phyloP scores from a whole-genome alignment of 1,140 invertebrate genomes.

The Drosophila malerkotliana region DNA sequence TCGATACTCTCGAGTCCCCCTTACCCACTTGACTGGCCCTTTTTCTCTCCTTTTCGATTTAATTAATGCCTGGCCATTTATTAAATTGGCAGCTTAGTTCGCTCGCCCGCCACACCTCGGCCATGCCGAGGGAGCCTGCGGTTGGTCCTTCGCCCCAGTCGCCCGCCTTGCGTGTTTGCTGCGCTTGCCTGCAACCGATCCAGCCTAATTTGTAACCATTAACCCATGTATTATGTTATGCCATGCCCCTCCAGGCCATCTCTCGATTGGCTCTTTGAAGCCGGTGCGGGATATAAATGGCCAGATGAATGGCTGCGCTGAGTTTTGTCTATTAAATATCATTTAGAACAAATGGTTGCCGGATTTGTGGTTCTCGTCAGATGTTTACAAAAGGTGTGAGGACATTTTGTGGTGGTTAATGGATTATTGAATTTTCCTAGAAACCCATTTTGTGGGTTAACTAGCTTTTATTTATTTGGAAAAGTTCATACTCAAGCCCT shows the following conservation, averaged over 20 bases:
- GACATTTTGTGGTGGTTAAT: conserved; percentile 20
- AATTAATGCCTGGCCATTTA: conserved; percentile 83
- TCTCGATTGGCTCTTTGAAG: conserved; percentile 22
- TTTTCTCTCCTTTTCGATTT: conserved; percentile 51
- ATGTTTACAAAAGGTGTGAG: conserved; percentile 41
- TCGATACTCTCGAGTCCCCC: conserved; percentile 23
- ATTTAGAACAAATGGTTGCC: conserved; percentile 72
- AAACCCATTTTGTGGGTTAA: background rate
- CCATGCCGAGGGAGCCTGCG: conserved; percentile 45
- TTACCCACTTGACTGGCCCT: conserved; percentile 14
- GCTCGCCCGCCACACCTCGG: conserved; percentile 18
- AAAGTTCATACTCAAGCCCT: too few relatives aligned
- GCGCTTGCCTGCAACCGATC: conserved; percentile 59
- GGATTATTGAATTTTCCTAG: conserved; percentile 14
- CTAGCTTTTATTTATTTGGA: background rate
- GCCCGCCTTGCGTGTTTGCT: conserved; percentile 37
- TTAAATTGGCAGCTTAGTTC: conserved; percentile 81
- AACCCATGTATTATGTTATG: conserved; percentile 76
- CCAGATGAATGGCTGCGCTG: conserved; percentile 53
- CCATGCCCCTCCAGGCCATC: conserved; percentile 33
- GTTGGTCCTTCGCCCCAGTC: conserved; percentile 58
- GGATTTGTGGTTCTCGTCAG: conserved; percentile 22
- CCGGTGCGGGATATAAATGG: conserved; percentile 32
- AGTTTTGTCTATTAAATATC: conserved; percentile 78
- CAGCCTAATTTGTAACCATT: conserved; percentile 83